phyloP scores from a whole-genome alignment of 1,140 invertebrate genomes.

The Atta texana region DNA sequence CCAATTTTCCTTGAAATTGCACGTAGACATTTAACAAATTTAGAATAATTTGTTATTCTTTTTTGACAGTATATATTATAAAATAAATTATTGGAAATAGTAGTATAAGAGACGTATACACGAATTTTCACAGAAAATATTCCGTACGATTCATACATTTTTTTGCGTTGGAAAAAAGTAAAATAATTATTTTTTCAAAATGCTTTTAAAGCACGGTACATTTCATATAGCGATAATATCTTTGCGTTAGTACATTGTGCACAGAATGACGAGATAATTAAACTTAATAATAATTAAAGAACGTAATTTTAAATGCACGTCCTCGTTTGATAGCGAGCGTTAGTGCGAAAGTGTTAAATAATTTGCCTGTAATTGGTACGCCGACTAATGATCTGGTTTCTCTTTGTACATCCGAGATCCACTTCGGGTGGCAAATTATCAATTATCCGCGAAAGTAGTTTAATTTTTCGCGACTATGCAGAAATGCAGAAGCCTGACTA shows the following conservation, averaged over 20 bases:
- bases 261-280: constrained; percentile 53
- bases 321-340: constrained; percentile 28
- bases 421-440: constrained; percentile 42
- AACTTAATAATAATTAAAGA: constrained; percentile 60
- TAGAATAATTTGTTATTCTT: background rate
- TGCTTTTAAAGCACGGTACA: constrained; percentile 41
- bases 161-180: background rate
- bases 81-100: background rate
- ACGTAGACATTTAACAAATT: background rate
- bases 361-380: constrained; percentile 43
- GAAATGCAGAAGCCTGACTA: background rate
- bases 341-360: constrained; percentile 47
- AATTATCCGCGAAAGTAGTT: constrained; percentile 50
- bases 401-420: constrained; percentile 33
- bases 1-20: background rate
- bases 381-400: constrained; percentile 31
- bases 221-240: constrained; percentile 19
- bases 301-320: constrained; percentile 50
- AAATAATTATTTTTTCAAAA: constrained; percentile 59
- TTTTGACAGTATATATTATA: background rate
- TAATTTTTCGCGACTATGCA: constrained; percentile 40
- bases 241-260: constrained; percentile 1
- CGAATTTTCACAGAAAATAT: background rate
- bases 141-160: background rate
- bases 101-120: background rate